These are phyloP conservation scores for Barnardius zonarius DNA, from an alignment of 2,113 vertebrate genomes.

Conservation along the genomic window DNA sequence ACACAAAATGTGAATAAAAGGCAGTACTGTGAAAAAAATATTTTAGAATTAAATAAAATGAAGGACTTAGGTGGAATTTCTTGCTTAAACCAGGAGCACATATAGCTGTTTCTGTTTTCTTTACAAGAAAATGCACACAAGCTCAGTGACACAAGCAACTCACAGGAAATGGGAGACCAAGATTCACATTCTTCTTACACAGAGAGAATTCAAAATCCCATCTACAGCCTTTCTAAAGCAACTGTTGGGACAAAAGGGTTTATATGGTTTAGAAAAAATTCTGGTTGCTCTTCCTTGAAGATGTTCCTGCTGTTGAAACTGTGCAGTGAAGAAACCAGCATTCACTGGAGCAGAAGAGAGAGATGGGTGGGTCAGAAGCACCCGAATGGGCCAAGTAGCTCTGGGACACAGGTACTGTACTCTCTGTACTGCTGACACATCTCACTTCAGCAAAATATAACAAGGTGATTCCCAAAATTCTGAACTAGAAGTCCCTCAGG, in stretches of 20 bases:
- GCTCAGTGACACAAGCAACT: background rate
- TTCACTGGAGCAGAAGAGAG: background rate
- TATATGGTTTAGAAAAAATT: background rate
- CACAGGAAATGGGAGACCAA: background rate
- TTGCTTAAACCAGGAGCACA: background rate
- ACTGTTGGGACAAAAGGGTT: background rate
- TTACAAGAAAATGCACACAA: background rate
- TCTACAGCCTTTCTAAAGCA: background rate
- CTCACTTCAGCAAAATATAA: background rate
- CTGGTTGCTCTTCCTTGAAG: background rate
- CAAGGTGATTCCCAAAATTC: background rate
- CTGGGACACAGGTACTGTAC: background rate
- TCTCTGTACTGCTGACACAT: background rate
- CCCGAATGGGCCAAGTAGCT: background rate
- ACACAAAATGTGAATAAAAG: background rate
- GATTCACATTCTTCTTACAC: background rate
- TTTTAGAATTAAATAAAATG: background rate
- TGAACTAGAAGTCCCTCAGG: background rate
- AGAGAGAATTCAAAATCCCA: background rate
- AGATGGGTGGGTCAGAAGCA: background rate
- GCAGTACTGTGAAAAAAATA: background rate
- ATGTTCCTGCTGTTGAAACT: background rate
- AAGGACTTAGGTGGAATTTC: background rate
- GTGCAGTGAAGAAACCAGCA: background rate
- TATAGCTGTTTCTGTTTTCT: background rate